A percentile compares a stretch with the other conserved stretches of the same genome.
phyloP scores from a whole-genome alignment of 1,140 invertebrate species.

The Acarapis woodi region DNA sequence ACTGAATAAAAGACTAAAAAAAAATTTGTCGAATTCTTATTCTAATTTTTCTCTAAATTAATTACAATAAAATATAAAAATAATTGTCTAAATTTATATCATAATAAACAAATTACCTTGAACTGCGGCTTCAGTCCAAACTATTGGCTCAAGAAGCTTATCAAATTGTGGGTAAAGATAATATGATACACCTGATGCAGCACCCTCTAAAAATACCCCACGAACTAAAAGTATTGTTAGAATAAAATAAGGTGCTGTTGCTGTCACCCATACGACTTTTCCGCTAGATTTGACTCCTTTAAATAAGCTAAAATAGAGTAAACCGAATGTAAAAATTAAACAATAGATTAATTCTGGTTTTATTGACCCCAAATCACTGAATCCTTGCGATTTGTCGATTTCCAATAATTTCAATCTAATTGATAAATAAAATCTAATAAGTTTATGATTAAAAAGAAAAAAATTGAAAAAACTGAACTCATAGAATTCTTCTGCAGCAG shows the following conservation, averaged over 20 bases:
- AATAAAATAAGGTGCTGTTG: conserved; percentile 44
- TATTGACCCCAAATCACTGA: conserved; percentile 20
- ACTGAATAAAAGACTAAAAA: conserved; percentile 77
- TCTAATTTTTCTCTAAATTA: too few species aligned
- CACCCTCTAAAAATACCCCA: conserved; percentile 29
- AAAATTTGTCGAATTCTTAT: too few species aligned
- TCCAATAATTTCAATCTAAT: conserved; percentile 16
- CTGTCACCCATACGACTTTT: conserved; percentile 42
- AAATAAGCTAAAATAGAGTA: conserved; percentile 25
- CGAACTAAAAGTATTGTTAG: conserved; percentile 35
- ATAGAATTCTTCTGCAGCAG: conserved; percentile 19
- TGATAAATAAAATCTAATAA: neutral
- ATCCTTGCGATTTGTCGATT: conserved; percentile 20
- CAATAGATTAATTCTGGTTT: conserved; percentile 21
- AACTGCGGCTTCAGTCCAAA: conserved; percentile 70
- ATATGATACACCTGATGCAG: conserved; percentile 17
- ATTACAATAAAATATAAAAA: too few species aligned
- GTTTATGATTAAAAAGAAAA: neutral
- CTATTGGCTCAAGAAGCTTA: conserved; percentile 24
- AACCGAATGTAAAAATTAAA: conserved; percentile 20
- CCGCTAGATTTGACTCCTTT: conserved; percentile 26
- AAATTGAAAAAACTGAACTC: conserved; percentile 14
- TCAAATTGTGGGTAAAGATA: conserved; percentile 21
- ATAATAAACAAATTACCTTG: too few species aligned
- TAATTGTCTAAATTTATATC: too few species aligned